Evolutionary conservation across 2,888 invertebrate species (phyloP), one percentile per base, ranked within the genome.

Genomic region (Malachius bipustulatus): DNA sequence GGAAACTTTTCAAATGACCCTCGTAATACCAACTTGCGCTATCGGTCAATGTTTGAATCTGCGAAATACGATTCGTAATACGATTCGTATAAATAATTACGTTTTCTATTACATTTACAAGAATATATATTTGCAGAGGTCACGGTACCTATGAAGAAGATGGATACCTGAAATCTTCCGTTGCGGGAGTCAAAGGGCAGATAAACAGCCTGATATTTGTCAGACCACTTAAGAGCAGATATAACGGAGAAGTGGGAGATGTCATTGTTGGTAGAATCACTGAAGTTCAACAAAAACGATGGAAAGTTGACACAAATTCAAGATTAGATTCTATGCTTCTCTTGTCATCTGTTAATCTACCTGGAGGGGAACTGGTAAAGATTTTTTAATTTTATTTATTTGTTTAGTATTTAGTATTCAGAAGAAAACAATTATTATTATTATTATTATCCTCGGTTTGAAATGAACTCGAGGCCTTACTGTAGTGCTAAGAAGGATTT

Each of bases 301-400:
- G 96, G 96, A 90, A 89, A 60, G 85, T 96, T 2, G 88, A 96
- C 51, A 90, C 89, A 1, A 93, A 93, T 63, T 82, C 91, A 0
- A 77, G 90, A 35, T 64, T 83, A 54, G 90, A 93, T 63, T 87
- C 93, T 0, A 71, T 85, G 28, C 69, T 98, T 8, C 70, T 87
- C 40, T 64, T 98, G 11, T 89, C 93, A 0, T 85, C 93, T 16
- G 93, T 98, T 1, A 96, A 97, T 67, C 70, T 98, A 42, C 97
- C 97, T n/a, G 96, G 96, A 15, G 88, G 89, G 35, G 97, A 97
- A 70, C 64, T 96, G 71, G 85, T 87, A 66, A 59, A 62, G 6
- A 19, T 8, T 19, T 19, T 19, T 19, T 19, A 6, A 19, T n/a
- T n/a, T n/a, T n/a, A n/a, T n/a, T n/a, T n/a, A n/a, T n/a, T n/a